Conservation (phyloP, 2,888 invertebrate species). For the Agonum fuliginosum region DNA sequence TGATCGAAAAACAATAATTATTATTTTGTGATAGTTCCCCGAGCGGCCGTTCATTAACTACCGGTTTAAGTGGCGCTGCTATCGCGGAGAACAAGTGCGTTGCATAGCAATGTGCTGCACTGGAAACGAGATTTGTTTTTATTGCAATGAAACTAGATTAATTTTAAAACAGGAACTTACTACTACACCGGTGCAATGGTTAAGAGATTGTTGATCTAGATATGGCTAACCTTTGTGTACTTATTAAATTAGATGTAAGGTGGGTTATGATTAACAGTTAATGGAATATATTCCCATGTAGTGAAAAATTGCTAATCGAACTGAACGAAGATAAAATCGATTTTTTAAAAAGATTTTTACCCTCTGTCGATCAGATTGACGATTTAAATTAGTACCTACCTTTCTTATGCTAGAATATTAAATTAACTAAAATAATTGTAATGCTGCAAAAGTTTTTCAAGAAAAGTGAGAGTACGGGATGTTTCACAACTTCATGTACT, state of each 20-base stretch:
- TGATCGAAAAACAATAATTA: constrained; percentile 33
- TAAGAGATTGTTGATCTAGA: constrained; percentile 40
- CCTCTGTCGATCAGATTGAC: too few relatives aligned
- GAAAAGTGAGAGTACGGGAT: too few relatives aligned
- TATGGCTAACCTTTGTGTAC: constrained; percentile 34
- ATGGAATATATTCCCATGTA: not conserved
- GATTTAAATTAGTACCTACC: too few relatives aligned
- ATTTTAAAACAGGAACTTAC: constrained; percentile 50
- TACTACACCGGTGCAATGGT: constrained; percentile 29
- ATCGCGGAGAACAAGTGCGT: constrained; percentile 22
- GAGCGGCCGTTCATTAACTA: constrained; percentile 25
- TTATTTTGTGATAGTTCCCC: constrained; percentile 24
- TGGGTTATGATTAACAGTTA: constrained; percentile 24
- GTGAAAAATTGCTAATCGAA: too few relatives aligned
- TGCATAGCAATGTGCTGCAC: constrained; percentile 41
- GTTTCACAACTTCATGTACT: too few relatives aligned
- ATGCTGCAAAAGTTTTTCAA: too few relatives aligned
- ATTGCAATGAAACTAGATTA: constrained; percentile 44
- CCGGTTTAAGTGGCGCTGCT: constrained; percentile 18
- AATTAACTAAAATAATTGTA: too few relatives aligned
- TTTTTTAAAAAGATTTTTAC: too few relatives aligned
- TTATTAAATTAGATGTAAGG: constrained; percentile 37
- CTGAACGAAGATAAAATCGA: too few relatives aligned
- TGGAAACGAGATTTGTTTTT: constrained; percentile 38
- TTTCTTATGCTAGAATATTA: too few relatives aligned